Base-by-base conservation (phyloP, 2,113 vertebrate species). In the Paracanthobrama guichenoti region DNA sequence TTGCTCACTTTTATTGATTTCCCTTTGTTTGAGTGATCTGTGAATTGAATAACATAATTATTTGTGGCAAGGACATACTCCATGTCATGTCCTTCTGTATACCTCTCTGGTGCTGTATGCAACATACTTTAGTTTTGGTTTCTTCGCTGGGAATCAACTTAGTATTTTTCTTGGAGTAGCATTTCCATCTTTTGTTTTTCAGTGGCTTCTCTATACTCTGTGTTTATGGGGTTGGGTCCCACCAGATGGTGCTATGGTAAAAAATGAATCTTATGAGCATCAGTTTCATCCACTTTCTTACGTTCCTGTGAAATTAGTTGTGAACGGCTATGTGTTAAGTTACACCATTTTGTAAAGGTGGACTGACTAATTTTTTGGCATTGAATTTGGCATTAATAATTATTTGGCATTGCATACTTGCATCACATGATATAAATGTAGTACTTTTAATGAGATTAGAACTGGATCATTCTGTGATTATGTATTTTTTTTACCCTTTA, bases 1-100 rank as follows among this genome's bases (percentile, higher is more conserved):
- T 59, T 16, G 31, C 79, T 77, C 35, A 57, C 53, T 82, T 86
- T 82, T 59, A 69, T 42, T 8, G 69, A 44, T 53, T 28, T 79
- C 24, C 14, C 48, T 79, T 59, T 39, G 16, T 62, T 85, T 64
- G 62, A 81, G 3, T 53, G 50, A 66, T 26, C 3, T 55, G 44
- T 31, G 5, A 44, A 57, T 69, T 75, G 13, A 69, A 73, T 11
- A 0, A 55, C 50, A 81, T 3, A 48, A 59, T 1, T 11, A 20
- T 55, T 79, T 77, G 11, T 46, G 69, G 22, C 12, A 46, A 13
- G n/a, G 6, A 72, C 42, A 46, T 72, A 46, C 3, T 8, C 1
- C n/a, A 22, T 72, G 42, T 18, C 67, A 42, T n/a, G 22, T 44
- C 2, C 11, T 6, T 72, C 42, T 71, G 66, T 69, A 18, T 31